Conservation (phyloP, 2,888 invertebrate species). For the Amblyteles armatorius region DNA sequence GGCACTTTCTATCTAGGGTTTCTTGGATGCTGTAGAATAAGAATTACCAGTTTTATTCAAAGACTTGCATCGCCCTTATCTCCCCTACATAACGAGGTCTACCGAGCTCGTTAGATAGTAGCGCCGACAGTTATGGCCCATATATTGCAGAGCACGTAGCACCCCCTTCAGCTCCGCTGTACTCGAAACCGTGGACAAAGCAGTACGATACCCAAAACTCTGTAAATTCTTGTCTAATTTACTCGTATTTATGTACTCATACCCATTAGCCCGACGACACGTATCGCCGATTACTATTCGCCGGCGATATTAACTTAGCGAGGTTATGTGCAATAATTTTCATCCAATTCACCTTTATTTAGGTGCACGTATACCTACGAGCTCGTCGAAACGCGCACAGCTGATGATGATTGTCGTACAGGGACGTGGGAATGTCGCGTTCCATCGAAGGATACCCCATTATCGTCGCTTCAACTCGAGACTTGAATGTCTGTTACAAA, state of each 20-base stretch:
- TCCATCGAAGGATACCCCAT: conserved; percentile 56
- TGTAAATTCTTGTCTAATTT: neutral
- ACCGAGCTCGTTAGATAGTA: neutral
- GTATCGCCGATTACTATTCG: neutral
- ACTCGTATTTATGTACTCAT: neutral
- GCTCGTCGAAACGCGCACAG: neutral
- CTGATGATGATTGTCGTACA: conserved; percentile 62
- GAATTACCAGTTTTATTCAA: neutral
- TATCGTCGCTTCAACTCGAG: conserved; percentile 58
- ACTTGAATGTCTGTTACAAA: conserved; percentile 63
- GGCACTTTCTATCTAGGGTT: neutral
- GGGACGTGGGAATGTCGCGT: conserved; percentile 44
- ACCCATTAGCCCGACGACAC: neutral
- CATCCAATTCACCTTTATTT: neutral
- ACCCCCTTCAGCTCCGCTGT: neutral
- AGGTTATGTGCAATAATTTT: neutral
- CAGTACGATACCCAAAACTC: neutral
- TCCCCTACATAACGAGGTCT: neutral
- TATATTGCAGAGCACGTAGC: neutral
- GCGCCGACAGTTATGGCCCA: conserved; percentile 1
- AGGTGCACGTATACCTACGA: conserved; percentile 4
- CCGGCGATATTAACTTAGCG: neutral
- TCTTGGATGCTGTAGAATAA: neutral
- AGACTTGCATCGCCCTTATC: neutral
- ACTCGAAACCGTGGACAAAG: neutral